Evolutionary conservation across 2,888 invertebrate genomes (phyloP), one percentile per base, ranked within the genome.

Genomic region (Drosophila melanosoma): DNA sequence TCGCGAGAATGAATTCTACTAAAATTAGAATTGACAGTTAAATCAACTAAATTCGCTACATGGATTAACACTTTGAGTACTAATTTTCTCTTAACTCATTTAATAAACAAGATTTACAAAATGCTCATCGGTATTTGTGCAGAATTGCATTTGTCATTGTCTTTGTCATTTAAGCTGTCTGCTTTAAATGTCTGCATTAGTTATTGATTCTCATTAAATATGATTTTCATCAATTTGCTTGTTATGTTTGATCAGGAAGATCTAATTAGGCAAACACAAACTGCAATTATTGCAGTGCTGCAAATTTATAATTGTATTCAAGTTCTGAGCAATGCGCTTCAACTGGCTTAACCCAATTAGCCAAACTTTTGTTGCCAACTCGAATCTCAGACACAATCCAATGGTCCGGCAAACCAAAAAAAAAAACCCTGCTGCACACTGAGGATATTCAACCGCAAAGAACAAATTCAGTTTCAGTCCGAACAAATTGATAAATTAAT

Each of bases 401-500:
- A 65, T 76, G 71, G 48, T 8, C 59, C 29, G 48, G n/a, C 12
- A 29, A 61, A 51, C 36, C 20, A n/a, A 65, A 45, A 23, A n/a
- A 65, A 45, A 23, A 23, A n/a, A 38, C 33, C 38, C 11, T 38
- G 12, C 54, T 36, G 40, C 51, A 64, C 38, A 65, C 64, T 36
- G 38, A 56, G 35, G 20, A 66, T 70, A 70, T 45, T 68, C 45
- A 48, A 76, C 40, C 57, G 58, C 75, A 73, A 77, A 38, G 56
- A 63, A 40, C 58, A 69, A 69, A 65, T 33, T 75, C 64, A 57
- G 66, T 32, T 74, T 40, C 48, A 74, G 57, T 52, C 69, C 59
- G 45, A 53, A 57, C 76, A 66, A 57, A 73, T 71, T 72, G 64
- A 87, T 82, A 79, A 82, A 88, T 89, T 85, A 89, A 85, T 87